These are phyloP conservation scores for Gymnocephalus cernua DNA, from an alignment of 2,113 vertebrate species.

Conservation along the genomic window DNA sequence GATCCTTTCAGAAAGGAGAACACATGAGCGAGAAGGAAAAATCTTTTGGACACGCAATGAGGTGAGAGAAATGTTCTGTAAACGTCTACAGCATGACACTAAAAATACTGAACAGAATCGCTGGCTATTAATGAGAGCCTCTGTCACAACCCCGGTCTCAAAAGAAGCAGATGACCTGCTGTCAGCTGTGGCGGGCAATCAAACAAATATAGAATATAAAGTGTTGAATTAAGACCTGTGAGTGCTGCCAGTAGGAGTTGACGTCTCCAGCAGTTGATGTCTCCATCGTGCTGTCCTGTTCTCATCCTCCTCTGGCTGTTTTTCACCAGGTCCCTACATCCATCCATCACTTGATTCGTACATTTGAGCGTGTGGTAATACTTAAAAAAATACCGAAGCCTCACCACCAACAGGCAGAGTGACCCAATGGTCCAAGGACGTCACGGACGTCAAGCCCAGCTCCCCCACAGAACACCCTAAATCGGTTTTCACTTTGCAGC, in stretches of 20 bases:
- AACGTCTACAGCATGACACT: conserved; percentile 54
- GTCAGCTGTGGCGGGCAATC: conserved; percentile 74
- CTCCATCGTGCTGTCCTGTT: conserved; percentile 31
- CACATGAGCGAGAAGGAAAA: conserved; percentile 23
- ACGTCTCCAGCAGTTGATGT: conserved; percentile 38
- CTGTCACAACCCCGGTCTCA: conserved; percentile 36
- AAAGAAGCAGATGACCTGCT: conserved; percentile 50
- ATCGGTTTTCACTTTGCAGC: conserved; percentile 43
- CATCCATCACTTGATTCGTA: conserved; percentile 65
- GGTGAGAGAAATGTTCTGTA: conserved; percentile 50
- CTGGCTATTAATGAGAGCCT: conserved; percentile 56
- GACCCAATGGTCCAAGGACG: conserved; percentile 47
- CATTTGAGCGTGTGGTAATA: conserved; percentile 51
- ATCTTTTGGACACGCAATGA: conserved; percentile 19
- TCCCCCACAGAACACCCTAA: conserved; percentile 62
- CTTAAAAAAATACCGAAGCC: conserved; percentile 63
- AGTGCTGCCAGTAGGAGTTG: conserved; percentile 36
- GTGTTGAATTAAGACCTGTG: conserved; percentile 31
- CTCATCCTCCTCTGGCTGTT: conserved; percentile 31
- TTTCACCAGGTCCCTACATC: conserved; percentile 28
- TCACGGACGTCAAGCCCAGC: conserved; percentile 39
- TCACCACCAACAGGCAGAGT: conserved; percentile 43
- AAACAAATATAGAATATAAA: conserved; percentile 76
- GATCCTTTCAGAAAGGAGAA: conserved; percentile 53
- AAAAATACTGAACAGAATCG: conserved; percentile 58